Conservation (phyloP, 1,140 invertebrate species). For the Lordiphosa stackelbergi region DNA sequence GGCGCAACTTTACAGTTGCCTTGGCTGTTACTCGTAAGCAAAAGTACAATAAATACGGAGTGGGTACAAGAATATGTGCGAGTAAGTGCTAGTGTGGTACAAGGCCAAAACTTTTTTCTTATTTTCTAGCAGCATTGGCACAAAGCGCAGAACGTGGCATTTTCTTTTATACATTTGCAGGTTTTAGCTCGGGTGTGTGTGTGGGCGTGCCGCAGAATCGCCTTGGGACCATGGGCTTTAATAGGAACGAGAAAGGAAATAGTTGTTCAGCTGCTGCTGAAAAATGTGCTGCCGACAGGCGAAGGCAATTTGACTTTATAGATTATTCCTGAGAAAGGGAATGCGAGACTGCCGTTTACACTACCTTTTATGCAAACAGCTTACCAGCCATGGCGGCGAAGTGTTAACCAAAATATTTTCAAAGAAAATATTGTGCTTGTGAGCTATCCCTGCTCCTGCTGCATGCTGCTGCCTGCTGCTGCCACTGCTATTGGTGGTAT, state of each 20-base stretch:
- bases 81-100: conserved; percentile 64
- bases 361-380: conserved; percentile 19
- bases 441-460: neutral
- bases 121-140: conserved; percentile 53
- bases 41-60: conserved; percentile 58
- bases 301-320: neutral
- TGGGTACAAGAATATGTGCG: conserved; percentile 13
- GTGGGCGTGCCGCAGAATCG: conserved; percentile 32
- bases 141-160: conserved; percentile 65
- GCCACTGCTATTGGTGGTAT: neutral
- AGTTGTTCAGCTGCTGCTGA: conserved; percentile 37
- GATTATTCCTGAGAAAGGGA: too few relatives aligned
- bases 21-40: conserved; percentile 4
- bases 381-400: conserved; percentile 9
- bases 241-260: conserved; percentile 69
- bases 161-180: conserved; percentile 68
- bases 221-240: conserved; percentile 62
- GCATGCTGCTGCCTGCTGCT: conserved; percentile 3
- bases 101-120: conserved; percentile 58
- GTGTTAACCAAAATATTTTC: conserved; percentile 70
- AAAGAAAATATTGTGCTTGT: conserved; percentile 61
- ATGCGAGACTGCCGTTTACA: too few relatives aligned
- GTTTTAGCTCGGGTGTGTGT: conserved; percentile 23
- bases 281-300: conserved; percentile 13
- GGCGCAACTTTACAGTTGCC: conserved; percentile 41